Evolutionary conservation across 2,113 vertebrate genomes (phyloP).

Genomic region (Erythrocercus mccallii): DNA sequence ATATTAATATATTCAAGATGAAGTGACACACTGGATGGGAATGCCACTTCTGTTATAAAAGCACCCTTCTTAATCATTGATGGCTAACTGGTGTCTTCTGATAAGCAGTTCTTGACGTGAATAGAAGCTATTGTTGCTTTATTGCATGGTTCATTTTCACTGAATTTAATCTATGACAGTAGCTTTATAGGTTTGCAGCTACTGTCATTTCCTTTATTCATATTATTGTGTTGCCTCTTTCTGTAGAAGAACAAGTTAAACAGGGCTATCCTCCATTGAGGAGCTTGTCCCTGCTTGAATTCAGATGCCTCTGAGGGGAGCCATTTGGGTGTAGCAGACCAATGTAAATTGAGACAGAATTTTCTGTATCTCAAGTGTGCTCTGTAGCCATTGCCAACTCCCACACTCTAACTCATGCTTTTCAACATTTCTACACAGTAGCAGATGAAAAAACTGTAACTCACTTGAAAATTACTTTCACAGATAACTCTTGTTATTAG

Average conservation of each 20-base stretch:
- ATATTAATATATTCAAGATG: not conserved
- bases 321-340: accelerated
- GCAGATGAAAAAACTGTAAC: not conserved
- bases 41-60: not conserved
- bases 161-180: not conserved
- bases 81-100: not conserved
- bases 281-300: not conserved
- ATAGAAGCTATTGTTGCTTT: not conserved
- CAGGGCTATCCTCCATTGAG: not conserved
- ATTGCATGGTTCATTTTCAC: not conserved
- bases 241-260: not conserved
- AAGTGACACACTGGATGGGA: not conserved
- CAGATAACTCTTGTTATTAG: not conserved
- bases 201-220: not conserved
- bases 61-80: not conserved
- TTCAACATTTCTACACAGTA: not conserved
- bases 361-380: not conserved
- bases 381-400: not conserved
- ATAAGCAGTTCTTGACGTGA: not conserved
- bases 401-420: not conserved
- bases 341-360: not conserved
- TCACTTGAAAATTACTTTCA: not conserved
- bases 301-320: not conserved
- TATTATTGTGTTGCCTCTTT: not conserved
- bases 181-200: not conserved